Evolutionary conservation across 2,797 vertebrate species (phyloP).

Genomic region (Amphiprion clarkii): DNA sequence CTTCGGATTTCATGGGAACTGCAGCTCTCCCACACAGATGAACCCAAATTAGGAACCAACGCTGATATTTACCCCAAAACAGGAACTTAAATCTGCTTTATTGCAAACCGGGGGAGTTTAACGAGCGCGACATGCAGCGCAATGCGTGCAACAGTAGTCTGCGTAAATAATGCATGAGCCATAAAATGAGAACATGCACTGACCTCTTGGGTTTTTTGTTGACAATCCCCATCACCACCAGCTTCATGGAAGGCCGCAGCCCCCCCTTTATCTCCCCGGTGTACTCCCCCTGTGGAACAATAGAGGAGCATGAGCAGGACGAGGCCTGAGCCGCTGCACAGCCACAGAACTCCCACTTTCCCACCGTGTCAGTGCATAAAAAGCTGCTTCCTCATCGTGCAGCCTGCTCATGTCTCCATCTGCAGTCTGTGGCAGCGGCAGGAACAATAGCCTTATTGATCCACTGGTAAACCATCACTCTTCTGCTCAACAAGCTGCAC

Average conservation of each 20-base stretch:
- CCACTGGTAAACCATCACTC: constrained; percentile 20
- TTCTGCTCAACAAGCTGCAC: not conserved
- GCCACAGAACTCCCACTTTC: not conserved
- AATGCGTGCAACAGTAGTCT: not conserved
- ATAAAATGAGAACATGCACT: constrained; percentile 40
- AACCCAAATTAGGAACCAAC: constrained; percentile 56
- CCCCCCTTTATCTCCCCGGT: constrained; percentile 92
- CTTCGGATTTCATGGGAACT: constrained; percentile 69
- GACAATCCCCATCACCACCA: constrained; percentile 91
- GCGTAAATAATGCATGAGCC: not conserved
- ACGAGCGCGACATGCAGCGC: too few relatives aligned
- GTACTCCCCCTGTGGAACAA: constrained; percentile 88
- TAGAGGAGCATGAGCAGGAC: constrained; percentile 14
- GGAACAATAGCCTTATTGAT: constrained; percentile 73
- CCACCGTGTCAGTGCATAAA: not conserved
- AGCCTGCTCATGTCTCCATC: constrained; percentile 12
- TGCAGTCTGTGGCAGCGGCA: constrained; percentile 25
- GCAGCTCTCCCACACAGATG: constrained; percentile 63
- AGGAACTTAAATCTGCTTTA: constrained; percentile 28
- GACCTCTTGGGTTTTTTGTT: constrained; percentile 91
- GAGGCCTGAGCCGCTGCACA: constrained; percentile 30
- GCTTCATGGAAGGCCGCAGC: constrained; percentile 92
- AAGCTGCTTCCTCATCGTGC: not conserved
- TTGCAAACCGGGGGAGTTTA: not conserved
- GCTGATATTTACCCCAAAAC: constrained; percentile 50